Conservation (phyloP, 2,888 invertebrate genomes). For the Teleiodes luculella region DNA sequence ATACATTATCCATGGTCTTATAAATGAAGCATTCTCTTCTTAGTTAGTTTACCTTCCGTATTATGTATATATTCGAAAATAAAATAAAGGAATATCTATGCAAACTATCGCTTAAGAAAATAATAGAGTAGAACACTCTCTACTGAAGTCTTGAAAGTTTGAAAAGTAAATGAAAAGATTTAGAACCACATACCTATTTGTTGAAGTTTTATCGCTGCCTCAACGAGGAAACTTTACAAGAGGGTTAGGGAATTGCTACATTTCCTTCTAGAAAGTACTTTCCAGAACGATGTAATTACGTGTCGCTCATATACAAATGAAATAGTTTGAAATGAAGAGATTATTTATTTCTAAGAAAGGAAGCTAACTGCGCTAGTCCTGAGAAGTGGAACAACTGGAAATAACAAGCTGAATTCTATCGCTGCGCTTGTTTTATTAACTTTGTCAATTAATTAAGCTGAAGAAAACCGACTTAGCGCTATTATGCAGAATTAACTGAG, state of each 20-base stretch:
- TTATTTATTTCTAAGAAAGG: too few species aligned
- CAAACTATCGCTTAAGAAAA: too few species aligned
- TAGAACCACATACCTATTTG: conserved; percentile 15
- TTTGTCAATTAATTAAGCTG: conserved; percentile 17
- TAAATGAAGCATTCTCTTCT: too few species aligned
- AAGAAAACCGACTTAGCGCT: conserved; percentile 15
- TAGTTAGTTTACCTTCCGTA: too few species aligned
- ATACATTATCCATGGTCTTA: too few species aligned
- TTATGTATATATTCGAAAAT: too few species aligned
- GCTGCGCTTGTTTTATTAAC: conserved; percentile 10
- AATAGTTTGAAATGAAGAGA: too few species aligned
- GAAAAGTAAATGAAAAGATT: neutral
- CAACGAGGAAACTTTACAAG: conserved; percentile 15
- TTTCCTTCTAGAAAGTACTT: neutral
- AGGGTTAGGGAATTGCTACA: conserved; percentile 3
- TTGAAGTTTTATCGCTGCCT: conserved; percentile 25
- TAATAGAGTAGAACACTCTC: too few species aligned
- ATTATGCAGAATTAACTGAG: conserved; percentile 16
- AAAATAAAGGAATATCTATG: too few species aligned
- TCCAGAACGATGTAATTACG: neutral
- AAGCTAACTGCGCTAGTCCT: too few species aligned
- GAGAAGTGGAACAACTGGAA: neutral
- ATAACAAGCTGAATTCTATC: neutral
- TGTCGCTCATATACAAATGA: neutral
- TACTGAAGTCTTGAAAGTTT: too few species aligned